Conservation (phyloP, 1,140 invertebrate genomes). For the Drosophila santomea region DNA sequence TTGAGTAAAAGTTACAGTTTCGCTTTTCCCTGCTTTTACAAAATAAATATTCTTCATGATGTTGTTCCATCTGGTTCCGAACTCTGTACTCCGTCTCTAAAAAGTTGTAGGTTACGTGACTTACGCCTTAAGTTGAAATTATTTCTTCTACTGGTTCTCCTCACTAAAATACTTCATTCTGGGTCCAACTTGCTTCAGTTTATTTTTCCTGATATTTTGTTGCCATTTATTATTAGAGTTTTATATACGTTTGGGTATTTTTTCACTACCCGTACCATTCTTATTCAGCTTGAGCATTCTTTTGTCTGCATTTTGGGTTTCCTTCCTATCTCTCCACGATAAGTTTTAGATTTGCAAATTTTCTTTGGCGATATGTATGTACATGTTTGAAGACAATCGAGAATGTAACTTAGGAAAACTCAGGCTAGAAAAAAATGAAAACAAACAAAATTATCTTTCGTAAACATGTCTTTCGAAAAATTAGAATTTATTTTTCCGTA, state of each 20-base stretch:
- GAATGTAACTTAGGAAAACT: constrained; percentile 20
- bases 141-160: constrained; percentile 28
- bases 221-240: constrained; percentile 58
- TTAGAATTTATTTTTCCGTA: constrained; percentile 66
- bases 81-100: constrained; percentile 64
- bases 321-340: constrained; percentile 43
- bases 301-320: constrained; percentile 23
- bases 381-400: constrained; percentile 54
- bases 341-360: constrained; percentile 53
- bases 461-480: constrained; percentile 68
- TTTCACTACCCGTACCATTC: constrained; percentile 8
- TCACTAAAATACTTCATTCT: constrained; percentile 67
- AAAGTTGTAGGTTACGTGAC: constrained; percentile 66
- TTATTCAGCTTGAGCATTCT: constrained; percentile 26
- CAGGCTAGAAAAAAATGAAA: constrained; percentile 25
- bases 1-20: constrained; percentile 77
- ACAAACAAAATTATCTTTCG: constrained; percentile 37
- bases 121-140: constrained; percentile 58
- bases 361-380: constrained; percentile 78
- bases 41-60: constrained; percentile 72
- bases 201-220: constrained; percentile 76
- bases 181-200: constrained; percentile 81
- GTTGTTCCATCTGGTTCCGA: constrained; percentile 69
- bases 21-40: constrained; percentile 59
- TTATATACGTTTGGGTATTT: constrained; percentile 17